A percentile compares a stretch with the other conserved stretches of the same genome.
Conservation (phyloP, 1,140 invertebrate species). For the Psilanteris sp. region DNA sequence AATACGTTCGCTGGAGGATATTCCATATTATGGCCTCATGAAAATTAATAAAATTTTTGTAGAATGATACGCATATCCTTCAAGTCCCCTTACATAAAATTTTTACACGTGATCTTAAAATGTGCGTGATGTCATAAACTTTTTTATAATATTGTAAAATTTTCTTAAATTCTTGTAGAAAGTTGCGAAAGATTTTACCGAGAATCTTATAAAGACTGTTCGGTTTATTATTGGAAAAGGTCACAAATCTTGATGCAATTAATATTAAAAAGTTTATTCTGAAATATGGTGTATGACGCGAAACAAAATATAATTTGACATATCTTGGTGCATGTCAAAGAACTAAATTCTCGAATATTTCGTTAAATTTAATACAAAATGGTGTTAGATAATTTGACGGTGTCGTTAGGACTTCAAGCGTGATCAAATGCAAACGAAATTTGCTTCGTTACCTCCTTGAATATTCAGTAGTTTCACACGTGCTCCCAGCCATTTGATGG, state of each 20-base stretch:
- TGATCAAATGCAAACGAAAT: conserved; percentile 71
- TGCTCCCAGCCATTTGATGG: conserved; percentile 73
- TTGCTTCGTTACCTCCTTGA: conserved; percentile 78
- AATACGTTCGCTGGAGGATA: too few relatives aligned
- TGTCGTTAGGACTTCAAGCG: conserved; percentile 50
- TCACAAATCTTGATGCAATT: too few relatives aligned
- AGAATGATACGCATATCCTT: neutral
- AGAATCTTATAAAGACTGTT: too few relatives aligned
- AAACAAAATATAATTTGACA: too few relatives aligned
- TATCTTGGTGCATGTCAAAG: too few relatives aligned
- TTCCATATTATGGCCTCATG: too few relatives aligned
- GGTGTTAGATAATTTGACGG: conserved; percentile 43
- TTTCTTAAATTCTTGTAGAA: conserved; percentile 5
- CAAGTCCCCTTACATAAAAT: neutral
- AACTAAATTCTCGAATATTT: conserved; percentile 3
- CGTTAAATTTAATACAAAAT: conserved; percentile 26
- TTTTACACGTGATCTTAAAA: conserved; percentile 2
- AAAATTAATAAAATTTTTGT: conserved; percentile 1
- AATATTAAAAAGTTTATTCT: too few relatives aligned
- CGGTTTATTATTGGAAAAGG: too few relatives aligned
- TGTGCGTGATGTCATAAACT: conserved; percentile 4
- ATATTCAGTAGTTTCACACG: conserved; percentile 78
- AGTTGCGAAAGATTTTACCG: conserved; percentile 6
- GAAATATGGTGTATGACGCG: too few relatives aligned
- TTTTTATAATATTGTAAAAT: conserved; percentile 21